A percentile compares a stretch with the other conserved stretches of the same genome.
These are phyloP conservation scores for Chrysocyon brachyurus DNA, from an alignment of 2,797 vertebrate species.

Conservation along the genomic window DNA sequence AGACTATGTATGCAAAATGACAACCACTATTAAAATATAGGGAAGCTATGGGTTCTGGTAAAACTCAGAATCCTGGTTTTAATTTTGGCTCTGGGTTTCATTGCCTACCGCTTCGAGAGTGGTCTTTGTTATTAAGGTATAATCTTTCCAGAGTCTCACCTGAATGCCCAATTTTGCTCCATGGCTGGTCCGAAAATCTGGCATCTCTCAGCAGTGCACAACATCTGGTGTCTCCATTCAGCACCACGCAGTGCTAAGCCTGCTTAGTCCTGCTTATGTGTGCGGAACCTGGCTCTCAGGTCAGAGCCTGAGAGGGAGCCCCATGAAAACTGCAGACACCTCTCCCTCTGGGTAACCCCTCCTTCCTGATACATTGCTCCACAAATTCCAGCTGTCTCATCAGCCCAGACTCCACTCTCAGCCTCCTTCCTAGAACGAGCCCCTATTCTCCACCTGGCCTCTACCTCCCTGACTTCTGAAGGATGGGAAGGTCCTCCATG, in stretches of 20 bases:
- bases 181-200: background rate
- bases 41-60: background rate
- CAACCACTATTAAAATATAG: background rate
- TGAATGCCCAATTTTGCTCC: too few relatives aligned
- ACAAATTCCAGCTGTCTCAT: background rate
- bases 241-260: background rate
- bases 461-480: fast-evolving
- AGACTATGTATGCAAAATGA: background rate
- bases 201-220: too few relatives aligned
- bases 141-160: background rate
- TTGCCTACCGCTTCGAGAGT: background rate
- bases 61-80: background rate
- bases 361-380: background rate
- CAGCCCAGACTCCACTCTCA: background rate
- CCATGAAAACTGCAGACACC: background rate
- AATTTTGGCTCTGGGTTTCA: background rate
- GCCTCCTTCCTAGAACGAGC: background rate
- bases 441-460: background rate
- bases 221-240: background rate
- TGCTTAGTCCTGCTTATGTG: too few relatives aligned
- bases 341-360: background rate
- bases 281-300: too few relatives aligned
- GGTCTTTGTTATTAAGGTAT: background rate
- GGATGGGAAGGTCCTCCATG: background rate
- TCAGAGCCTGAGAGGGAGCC: background rate